Evolutionary conservation across 2,797 vertebrate species (phyloP), one percentile per base, ranked within the genome.

Genomic region (Xyrichtys novacula): DNA sequence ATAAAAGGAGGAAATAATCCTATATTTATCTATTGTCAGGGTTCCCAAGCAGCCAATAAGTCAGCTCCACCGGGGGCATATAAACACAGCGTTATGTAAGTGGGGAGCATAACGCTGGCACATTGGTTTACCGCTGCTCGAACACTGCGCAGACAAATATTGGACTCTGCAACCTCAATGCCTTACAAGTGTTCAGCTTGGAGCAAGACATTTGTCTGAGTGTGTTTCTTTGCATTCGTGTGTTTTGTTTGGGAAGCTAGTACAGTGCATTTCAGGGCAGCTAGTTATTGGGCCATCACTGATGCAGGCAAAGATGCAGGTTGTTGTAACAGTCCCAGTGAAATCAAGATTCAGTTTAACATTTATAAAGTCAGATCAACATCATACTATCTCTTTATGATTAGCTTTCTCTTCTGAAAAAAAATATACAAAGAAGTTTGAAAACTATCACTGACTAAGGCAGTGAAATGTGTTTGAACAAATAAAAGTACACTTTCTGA

Each of bases 1-100:
- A 68, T 58, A 44, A 76, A 81, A 25, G 49, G 34, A 44, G 59
- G 28, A 53, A 43, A 50, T 84, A 74, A 86, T 86, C 76, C 70
- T 72, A 53, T 88, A 87, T 82, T 80, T 39, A 85, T 82, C 75
- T 69, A 47, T 85, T 85, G 78, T 87, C 72, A 58, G 76, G 47
- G 69, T 71, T 80, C 71, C 78, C 65, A 61, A 56, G 72, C 68
- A 82, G 57, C 76, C 57, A 84, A 80, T 72, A 83, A 82, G 70
- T 83, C 76, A 75, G 48, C 64, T 52, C 68, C 59, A 65, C 60
- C 36, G 54, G 74, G 74, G 72, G 65, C 28, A 43, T 61, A 71
- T 73, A 76, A 87, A 83, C 62, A 62, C 53, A 36, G 34, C 11
- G 39, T 86, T 86, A 79, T 78, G 77, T 83, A 85, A 85, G 72